These are phyloP conservation scores for Arenaria interpres DNA, from an alignment of 2,113 vertebrate species.

Conservation along the genomic window DNA sequence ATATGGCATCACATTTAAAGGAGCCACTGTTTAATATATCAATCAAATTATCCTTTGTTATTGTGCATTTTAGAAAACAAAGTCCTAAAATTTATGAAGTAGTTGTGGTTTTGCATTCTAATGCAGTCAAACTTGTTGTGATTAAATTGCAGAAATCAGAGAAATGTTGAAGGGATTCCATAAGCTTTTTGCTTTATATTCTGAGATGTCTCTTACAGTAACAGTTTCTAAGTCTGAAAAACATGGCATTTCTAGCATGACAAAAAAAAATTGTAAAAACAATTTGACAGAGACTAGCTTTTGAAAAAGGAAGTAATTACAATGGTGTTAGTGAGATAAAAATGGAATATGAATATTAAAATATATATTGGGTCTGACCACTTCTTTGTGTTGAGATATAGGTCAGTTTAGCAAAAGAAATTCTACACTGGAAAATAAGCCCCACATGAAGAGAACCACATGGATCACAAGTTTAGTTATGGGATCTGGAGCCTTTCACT, in stretches of 20 bases:
- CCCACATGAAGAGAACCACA: background rate
- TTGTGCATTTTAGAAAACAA: conserved; percentile 11
- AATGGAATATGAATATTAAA: background rate
- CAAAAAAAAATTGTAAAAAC: background rate
- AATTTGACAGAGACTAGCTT: background rate
- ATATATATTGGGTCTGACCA: background rate
- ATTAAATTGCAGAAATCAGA: conserved; percentile 36
- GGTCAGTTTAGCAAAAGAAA: background rate
- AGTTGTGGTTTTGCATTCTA: conserved; percentile 36
- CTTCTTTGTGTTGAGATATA: background rate
- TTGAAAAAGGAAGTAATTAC: background rate
- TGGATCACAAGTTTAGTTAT: background rate
- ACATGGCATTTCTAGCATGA: background rate
- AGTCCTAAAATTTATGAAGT: background rate
- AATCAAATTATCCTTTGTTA: conserved; percentile 48
- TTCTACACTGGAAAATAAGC: background rate
- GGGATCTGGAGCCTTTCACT: background rate
- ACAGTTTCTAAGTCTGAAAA: background rate
- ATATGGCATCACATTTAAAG: conserved; percentile 39
- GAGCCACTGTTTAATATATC: background rate
- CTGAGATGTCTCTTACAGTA: conserved; percentile 29
- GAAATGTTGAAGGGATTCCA: conserved; percentile 7
- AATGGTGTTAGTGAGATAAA: background rate
- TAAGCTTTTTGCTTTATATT: conserved; percentile 4
- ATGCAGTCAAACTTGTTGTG: conserved; percentile 32